Evolutionary conservation across 2,888 invertebrate genomes (phyloP), one percentile per base, ranked within the genome.

Genomic region (Agriopis marginaria): DNA sequence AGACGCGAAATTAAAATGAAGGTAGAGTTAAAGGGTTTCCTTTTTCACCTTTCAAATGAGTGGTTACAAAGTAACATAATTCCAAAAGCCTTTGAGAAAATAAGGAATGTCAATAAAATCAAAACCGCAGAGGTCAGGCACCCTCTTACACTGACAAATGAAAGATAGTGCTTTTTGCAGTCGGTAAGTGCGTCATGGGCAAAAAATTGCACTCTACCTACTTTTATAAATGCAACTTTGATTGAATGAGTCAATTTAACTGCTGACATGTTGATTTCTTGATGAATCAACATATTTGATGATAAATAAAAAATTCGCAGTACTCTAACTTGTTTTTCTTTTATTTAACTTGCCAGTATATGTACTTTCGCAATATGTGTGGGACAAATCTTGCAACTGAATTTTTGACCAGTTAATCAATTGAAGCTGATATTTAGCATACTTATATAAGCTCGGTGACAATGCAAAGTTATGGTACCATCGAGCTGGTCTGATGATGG

Each of bases 111-210:
- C 74, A 79, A 80, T 74, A 76, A 79, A 79, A 66, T 70, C 39
- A 72, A 76, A 80, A 79, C 78, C 75, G 42, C 77, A 79, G 73
- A 72, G 84, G 77, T 81, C 77, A 65, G 70, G 70, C 71, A 77
- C 77, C 70, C 54, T 63, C 58, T 61, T 68, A n/a, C 44, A 69
- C 63, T 73, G 75, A 72, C 74, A 73, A 64, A 74, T 76, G 71
- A 78, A 77, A 74, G 74, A 78, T 71, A 69, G 65, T 69, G 47
- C 51, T 70, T 65, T 66, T 68, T 71, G 42, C 55, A 49, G 8
- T 32, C 23, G 51, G 49, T 47, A 60, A 10, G 17, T 64, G 63
- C 63, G 54, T 53, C 67, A 61, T 47, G 47, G 17, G 39, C 17
- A 60, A 60, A 58, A 59, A 47, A 1, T 64, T 64, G 7, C 32